phyloP scores from a whole-genome alignment of 2,113 vertebrate species.

The Sapajus apella region DNA sequence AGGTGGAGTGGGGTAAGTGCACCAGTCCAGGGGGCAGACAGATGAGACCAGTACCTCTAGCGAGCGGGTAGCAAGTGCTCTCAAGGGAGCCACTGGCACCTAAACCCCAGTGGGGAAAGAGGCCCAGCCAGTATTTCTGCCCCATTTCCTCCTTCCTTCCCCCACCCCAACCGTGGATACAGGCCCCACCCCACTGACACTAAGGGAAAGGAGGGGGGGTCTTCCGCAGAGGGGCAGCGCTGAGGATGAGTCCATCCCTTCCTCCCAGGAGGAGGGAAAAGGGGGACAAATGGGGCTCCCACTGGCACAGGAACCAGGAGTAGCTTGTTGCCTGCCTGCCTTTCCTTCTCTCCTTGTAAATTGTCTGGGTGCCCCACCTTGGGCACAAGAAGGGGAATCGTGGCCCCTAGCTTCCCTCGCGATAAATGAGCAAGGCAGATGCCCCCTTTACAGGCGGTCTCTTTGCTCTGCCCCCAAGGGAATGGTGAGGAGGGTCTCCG shows the following conservation, averaged over 20 bases:
- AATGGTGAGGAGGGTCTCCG: background rate
- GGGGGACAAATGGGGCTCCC: background rate
- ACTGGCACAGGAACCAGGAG: background rate
- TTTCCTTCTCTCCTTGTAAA: background rate
- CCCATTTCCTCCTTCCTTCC: slow-evolving; percentile 37
- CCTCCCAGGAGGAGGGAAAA: slow-evolving; percentile 1
- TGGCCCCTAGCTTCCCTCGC: background rate
- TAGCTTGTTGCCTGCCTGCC: background rate
- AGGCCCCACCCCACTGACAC: slow-evolving; percentile 63
- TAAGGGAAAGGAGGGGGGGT: slow-evolving; percentile 25
- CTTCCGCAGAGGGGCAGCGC: background rate
- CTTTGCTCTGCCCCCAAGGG: background rate
- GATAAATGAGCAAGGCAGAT: background rate
- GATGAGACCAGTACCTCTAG: background rate
- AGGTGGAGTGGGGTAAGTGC: slow-evolving; percentile 95
- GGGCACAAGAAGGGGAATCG: background rate
- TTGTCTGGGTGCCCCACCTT: background rate
- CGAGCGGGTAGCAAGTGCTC: background rate
- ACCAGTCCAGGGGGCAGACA: slow-evolving; percentile 65
- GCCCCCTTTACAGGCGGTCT: background rate
- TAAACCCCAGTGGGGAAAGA: slow-evolving; percentile 2
- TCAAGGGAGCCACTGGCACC: slow-evolving; percentile 2
- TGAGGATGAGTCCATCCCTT: slow-evolving; percentile 34
- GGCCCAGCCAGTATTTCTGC: slow-evolving; percentile 34
- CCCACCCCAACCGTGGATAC: background rate